Base-by-base conservation (phyloP, 2,113 vertebrate species). In the Trogon surrucura region DNA sequence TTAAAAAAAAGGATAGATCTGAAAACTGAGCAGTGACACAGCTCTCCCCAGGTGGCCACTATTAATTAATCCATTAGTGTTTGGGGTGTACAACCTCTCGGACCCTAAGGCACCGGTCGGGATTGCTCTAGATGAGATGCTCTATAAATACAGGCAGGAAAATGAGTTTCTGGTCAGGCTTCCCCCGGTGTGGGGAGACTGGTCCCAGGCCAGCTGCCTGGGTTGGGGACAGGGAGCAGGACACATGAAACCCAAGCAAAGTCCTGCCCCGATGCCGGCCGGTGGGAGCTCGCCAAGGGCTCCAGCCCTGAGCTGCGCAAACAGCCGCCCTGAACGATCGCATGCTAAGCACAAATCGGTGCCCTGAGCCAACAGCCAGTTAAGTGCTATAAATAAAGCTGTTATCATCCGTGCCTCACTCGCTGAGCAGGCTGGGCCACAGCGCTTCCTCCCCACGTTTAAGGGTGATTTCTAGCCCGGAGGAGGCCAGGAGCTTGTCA, bases 331-430 rank as follows among this genome's bases (percentile, higher is more conserved):
- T 2, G 8, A 58, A 65, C 3, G 16, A 36, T 56, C 7, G 7
- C 89, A 64, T 9, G 9, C 71, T 20, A 62, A 82, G 83, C 60
- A 47, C 87, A 91, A 48, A 87, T 34, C 50, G 1, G 82, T n/a
- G 92, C 87, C 58, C 16, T 6, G 87, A 92, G 91, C 80, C 85
- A 84, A 41, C 56, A 71, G 74, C 81, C 90, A 72, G 90, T 47
- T 32, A 85, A 86, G 90, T n/a, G 72, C 95, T 91, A 85, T 94
- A 95, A 95, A 94, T 96, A 96, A 94, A 83, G 65, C 70, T 78
- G 60, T 91, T 91, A 85, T 81, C 91, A 72, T 51, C 95, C 36
- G 0, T 32, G 80, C 60, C 70, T 67, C 27, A 3, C 54, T 80
- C 19, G 4, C 67, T 51, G 41, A 48, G 78, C 41, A 15, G 58